phyloP scores from a whole-genome alignment of 2,113 vertebrate species.

The Salvelinus sp. region DNA sequence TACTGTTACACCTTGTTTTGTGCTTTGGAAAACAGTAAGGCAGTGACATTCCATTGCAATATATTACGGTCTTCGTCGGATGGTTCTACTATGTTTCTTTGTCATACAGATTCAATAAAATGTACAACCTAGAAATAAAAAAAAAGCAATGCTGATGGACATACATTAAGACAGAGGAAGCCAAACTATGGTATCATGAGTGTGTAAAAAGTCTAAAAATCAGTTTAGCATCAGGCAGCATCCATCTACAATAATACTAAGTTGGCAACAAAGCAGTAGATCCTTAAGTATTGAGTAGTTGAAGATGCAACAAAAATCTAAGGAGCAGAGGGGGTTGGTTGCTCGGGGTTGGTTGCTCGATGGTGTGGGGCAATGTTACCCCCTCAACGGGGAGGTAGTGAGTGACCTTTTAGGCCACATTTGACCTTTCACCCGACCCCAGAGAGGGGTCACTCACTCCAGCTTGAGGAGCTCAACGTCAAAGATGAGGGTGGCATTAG shows the following conservation, averaged over 20 bases:
- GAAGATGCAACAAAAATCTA: constrained; percentile 52
- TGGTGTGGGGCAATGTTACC: constrained; percentile 39
- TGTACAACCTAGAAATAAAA: constrained; percentile 70
- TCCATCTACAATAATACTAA: constrained; percentile 49
- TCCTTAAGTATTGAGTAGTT: constrained; percentile 56
- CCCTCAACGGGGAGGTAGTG: constrained; percentile 30
- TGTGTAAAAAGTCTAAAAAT: constrained; percentile 33
- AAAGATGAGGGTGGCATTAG: constrained; percentile 95
- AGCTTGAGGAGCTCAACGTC: constrained; percentile 97
- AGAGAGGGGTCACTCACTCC: constrained; percentile 77
- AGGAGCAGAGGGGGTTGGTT: background rate
- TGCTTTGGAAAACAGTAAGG: constrained; percentile 83
- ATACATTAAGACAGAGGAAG: constrained; percentile 51
- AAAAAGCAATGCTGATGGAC: constrained; percentile 46
- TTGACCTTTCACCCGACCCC: constrained; percentile 5
- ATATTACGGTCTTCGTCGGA: constrained; percentile 35
- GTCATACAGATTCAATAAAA: constrained; percentile 78
- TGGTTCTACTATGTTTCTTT: constrained; percentile 37
- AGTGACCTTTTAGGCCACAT: constrained; percentile 22
- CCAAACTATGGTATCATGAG: constrained; percentile 39
- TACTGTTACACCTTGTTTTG: constrained; percentile 57
- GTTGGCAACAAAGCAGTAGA: constrained; percentile 65
- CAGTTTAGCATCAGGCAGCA: constrained; percentile 19
- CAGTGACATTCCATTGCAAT: constrained; percentile 68
- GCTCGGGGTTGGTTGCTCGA: constrained; percentile 49